Evolutionary conservation across 2,113 vertebrate genomes (phyloP).

Genomic region (Bagarius yarrelli): DNA sequence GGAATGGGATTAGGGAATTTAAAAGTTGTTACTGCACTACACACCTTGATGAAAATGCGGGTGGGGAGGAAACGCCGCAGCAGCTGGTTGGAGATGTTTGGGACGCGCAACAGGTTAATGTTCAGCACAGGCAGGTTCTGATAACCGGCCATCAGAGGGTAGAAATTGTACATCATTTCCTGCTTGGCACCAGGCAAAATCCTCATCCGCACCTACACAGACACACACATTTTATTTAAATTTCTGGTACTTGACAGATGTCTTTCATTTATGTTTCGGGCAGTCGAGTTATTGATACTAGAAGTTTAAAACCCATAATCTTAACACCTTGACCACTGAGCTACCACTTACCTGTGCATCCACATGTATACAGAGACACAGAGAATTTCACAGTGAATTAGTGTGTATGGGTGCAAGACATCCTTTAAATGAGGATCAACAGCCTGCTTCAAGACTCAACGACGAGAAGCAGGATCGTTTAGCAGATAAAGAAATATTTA

Average conservation of each 20-base stretch:
- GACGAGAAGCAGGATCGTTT: not conserved
- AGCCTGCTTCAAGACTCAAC: not conserved
- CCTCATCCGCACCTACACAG: conserved; percentile 82
- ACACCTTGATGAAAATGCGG: conserved; percentile 94
- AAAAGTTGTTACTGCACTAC: not conserved
- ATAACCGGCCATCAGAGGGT: conserved; percentile 95
- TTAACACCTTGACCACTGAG: too few species aligned
- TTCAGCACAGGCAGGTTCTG: conserved; percentile 89
- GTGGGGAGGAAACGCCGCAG: conserved; percentile 89
- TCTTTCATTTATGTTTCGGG: too few species aligned
- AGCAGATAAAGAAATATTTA: not conserved
- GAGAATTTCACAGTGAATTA: too few species aligned
- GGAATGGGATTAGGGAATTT: too few species aligned
- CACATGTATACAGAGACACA: too few species aligned
- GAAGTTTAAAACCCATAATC: too few species aligned
- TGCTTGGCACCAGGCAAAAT: conserved; percentile 89
- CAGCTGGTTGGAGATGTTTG: conserved; percentile 76
- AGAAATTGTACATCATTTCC: conserved; percentile 95
- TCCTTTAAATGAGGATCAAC: not conserved
- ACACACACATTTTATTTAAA: not conserved
- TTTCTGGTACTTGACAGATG: too few species aligned
- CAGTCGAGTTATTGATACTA: too few species aligned
- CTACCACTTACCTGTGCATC: too few species aligned
- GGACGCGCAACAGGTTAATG: conserved; percentile 81
- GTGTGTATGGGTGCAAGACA: not conserved